Percentiles rank a stretch among this genome's conserved stretches.
These are phyloP conservation scores for Lamellibrachia columna DNA, from an alignment of 2,888 invertebrate genomes.

Conservation along the genomic window DNA sequence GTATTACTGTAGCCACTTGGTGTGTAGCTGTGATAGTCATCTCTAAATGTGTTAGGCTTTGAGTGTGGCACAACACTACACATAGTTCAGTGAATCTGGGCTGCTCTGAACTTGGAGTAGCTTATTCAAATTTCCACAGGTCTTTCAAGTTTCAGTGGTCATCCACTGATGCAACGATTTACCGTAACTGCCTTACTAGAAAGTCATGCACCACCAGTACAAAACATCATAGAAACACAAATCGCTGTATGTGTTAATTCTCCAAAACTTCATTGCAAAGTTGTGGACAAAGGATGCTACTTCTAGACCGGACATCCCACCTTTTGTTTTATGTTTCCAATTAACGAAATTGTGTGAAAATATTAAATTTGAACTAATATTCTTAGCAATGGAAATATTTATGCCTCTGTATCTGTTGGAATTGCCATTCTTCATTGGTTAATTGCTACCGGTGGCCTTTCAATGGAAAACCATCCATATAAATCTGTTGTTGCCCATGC, in stretches of 20 bases:
- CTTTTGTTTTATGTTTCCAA: no score
- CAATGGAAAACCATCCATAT: background rate
- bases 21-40: background rate
- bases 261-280: background rate
- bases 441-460: background rate
- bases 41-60: background rate
- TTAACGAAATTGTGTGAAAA: no score
- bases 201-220: background rate
- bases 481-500: background rate
- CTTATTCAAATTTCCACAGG: background rate
- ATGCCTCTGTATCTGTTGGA: no score
- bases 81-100: background rate
- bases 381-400: no score
- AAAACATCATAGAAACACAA: background rate
- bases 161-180: background rate
- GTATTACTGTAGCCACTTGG: background rate
- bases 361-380: no score
- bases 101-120: background rate
- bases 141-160: background rate
- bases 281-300: background rate
- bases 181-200: background rate
- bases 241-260: background rate
- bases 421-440: background rate
- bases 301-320: background rate
- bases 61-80: background rate